These are phyloP conservation scores for Seira musarum DNA, from an alignment of 2,888 invertebrate genomes.

Conservation along the genomic window DNA sequence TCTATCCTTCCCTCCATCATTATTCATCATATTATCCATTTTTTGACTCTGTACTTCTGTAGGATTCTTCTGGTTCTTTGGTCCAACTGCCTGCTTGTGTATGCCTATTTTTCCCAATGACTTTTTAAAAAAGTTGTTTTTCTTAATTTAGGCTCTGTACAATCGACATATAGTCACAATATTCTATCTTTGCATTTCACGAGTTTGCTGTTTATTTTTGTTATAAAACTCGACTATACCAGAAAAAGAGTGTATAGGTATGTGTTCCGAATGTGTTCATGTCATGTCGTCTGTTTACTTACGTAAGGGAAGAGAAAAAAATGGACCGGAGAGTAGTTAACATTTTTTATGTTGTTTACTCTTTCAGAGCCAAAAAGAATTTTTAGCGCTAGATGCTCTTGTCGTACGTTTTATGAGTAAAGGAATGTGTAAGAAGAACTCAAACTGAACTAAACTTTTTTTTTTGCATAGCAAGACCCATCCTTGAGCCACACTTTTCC, in stretches of 20 bases:
- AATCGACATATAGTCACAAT: background rate
- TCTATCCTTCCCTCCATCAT: too few relatives aligned
- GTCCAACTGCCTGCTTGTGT: too few relatives aligned
- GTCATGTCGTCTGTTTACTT: conserved; percentile 22
- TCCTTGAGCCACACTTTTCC: conserved; percentile 12
- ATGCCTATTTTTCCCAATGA: background rate
- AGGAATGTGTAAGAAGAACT: background rate
- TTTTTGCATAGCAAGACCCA: background rate
- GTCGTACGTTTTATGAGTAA: background rate
- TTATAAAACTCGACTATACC: background rate
- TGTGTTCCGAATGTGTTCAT: conserved; percentile 14
- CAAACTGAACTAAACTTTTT: background rate
- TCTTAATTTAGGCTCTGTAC: conserved; percentile 5
- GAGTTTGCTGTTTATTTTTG: conserved; percentile 5
- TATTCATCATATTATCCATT: conserved; percentile 1
- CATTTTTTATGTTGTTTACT: conserved; percentile 29
- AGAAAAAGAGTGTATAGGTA: too few relatives aligned
- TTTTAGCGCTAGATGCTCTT: too few relatives aligned
- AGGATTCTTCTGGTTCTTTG: background rate
- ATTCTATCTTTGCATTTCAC: background rate
- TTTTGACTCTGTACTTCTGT: too few relatives aligned
- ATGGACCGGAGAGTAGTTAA: background rate
- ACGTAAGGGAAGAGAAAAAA: background rate
- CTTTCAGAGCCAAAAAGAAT: conserved; percentile 2
- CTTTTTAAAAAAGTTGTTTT: conserved; percentile 3